Conservation (phyloP, 2,888 invertebrate genomes). For the Octodonta nipae region DNA sequence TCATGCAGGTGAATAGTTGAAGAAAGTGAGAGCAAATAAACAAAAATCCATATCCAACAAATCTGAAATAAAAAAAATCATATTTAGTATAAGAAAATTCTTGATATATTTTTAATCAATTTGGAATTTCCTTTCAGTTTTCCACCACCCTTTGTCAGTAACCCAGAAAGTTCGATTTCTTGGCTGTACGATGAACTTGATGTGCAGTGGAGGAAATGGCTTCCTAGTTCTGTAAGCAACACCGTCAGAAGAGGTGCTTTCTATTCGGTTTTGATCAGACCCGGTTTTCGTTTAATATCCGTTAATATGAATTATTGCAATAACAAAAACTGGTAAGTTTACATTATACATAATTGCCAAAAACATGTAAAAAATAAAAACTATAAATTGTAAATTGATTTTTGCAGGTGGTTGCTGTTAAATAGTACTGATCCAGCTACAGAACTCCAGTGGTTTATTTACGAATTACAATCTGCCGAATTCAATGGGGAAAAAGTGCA, state of each 20-base stretch:
- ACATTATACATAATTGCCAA: too few relatives aligned
- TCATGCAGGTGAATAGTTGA: too few relatives aligned
- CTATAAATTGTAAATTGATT: neutral
- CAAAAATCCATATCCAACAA: too few relatives aligned
- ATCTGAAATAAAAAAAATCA: too few relatives aligned
- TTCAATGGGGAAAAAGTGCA: constrained; percentile 90
- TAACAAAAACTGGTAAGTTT: constrained; percentile 73
- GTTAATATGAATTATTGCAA: constrained; percentile 96
- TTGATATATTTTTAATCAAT: too few relatives aligned
- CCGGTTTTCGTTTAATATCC: constrained; percentile 81
- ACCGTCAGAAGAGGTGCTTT: constrained; percentile 79
- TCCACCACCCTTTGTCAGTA: constrained; percentile 72
- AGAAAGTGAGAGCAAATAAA: too few relatives aligned
- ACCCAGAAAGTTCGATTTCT: constrained; percentile 66
- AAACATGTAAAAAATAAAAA: neutral
- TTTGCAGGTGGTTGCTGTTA: constrained; percentile 65
- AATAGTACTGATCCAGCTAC: constrained; percentile 94
- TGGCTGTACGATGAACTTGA: constrained; percentile 90
- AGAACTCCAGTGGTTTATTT: constrained; percentile 89
- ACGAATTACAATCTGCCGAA: constrained; percentile 86
- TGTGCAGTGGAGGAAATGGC: constrained; percentile 81
- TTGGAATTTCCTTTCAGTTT: constrained; percentile 44
- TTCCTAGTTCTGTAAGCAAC: constrained; percentile 74
- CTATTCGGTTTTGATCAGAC: constrained; percentile 80
- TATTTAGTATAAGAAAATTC: too few relatives aligned